Base-by-base conservation (phyloP, 1,140 invertebrate species). In the Lysiphlebus fabarum region DNA sequence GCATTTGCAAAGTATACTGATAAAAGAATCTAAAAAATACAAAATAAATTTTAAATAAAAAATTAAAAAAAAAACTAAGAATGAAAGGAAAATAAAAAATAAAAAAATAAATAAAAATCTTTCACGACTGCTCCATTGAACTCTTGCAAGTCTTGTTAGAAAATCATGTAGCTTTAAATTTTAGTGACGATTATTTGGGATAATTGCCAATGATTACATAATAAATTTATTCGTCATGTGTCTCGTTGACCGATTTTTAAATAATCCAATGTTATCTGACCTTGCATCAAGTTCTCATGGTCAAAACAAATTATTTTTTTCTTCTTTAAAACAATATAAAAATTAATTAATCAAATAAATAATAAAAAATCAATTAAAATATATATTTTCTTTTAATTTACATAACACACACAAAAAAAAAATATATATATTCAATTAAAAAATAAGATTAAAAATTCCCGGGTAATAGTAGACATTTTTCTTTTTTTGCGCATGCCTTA, bases 71-170 rank as follows among this genome's bases (percentile, higher is more conserved):
- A n/a, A n/a, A n/a, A n/a, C n/a, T n/a, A 26, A 26, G 17, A 26
- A 26, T 26, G 17, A 26, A 26, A 26, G 17, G n/a, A n/a, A n/a
- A n/a, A n/a, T n/a, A n/a, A n/a, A n/a, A n/a, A n/a, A n/a, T n/a
- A n/a, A n/a, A 26, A 26, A 26, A 26, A 26, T 26, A 26, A 26
- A 26, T 26, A 1, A 26, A 26, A 26, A 26, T 2, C 4, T 26
- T 26, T 26, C 17, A 38, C 50, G 50, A 38, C 41, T 79, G 74
- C 75, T 77, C 70, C 76, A 78, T 77, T 79, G 77, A 79, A 78
- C 77, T 71, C 74, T 78, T 73, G 72, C 73, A 69, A 64, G 65
- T 48, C 59, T 61, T 65, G 73, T 70, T 74, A 78, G 66, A 64
- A 62, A 77, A 75, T 75, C 71, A 73, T 71, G 77, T 77, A 66